Evolutionary conservation across 2,888 invertebrate genomes (phyloP), one percentile per base, ranked within the genome.

Genomic region (Deilephila porcellus): DNA sequence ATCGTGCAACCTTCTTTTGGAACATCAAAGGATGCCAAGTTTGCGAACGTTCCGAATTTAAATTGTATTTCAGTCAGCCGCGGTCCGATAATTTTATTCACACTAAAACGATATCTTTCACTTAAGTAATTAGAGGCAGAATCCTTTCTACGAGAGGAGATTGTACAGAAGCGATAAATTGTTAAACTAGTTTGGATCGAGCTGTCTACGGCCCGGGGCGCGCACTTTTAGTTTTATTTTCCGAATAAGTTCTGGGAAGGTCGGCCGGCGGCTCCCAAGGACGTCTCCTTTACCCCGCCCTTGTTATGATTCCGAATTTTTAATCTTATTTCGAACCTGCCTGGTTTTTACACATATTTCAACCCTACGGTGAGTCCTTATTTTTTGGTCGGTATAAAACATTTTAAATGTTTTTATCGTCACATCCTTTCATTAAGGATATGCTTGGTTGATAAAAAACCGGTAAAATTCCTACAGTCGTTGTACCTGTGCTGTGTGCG

Each of bases 231-330:
- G 87, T 90, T 90, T 91, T 88, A 86, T 90, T 91, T 87, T 86
- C 83, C 83, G 82, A 84, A 81, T 84, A 84, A 83, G 78, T 91
- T 91, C 89, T 87, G 86, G 86, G 91, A 93, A 93, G 93, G 93
- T 89, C 90, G 88, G 78, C 74, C 75, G 93, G 89, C 90, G 88
- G 78, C 74, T 76, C 74, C 78, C 92, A 93, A 93, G 93, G 92
- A 90, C 91, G 88, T 82, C 82, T 76, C 74, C 56, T 74, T 75
- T 79, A 78, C 81, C 81, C 82, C 85, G n/a, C 85, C 85, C 82
- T 82, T 81, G 78, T 80, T 81, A 80, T 78, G 79, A 82, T 76
- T 80, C 85, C 80, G 83, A 84, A 83, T 84, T 82, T 82, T 84
- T 81, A 59, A 59, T 73, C 52, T 45, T 52, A 67, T 67, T 67